These are phyloP conservation scores for Carassius carassius DNA, from an alignment of 2,113 vertebrate genomes.

Conservation along the genomic window DNA sequence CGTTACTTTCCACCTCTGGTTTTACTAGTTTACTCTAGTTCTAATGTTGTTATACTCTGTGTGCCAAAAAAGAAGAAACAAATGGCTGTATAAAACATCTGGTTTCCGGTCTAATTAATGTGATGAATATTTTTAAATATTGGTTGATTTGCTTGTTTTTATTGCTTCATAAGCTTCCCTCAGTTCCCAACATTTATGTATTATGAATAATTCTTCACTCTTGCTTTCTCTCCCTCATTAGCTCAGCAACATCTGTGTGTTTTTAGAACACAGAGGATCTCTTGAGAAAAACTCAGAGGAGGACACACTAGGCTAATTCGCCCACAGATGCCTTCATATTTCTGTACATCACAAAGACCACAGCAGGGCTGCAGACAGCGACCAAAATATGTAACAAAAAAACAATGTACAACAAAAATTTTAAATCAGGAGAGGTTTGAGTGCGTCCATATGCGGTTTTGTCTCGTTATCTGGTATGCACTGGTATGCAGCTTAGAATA, in stretches of 20 bases:
- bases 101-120: neutral
- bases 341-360: slow-evolving; percentile 14
- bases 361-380: slow-evolving; percentile 6
- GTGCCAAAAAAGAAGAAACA: neutral
- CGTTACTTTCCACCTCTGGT: too few species aligned
- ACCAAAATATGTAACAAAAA: neutral
- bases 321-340: slow-evolving; percentile 20
- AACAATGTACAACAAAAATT: neutral
- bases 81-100: neutral
- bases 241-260: slow-evolving; percentile 28
- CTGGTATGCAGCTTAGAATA: neutral
- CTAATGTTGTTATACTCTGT: neutral
- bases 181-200: slow-evolving; percentile 24
- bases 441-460: neutral
- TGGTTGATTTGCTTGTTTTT: slow-evolving; percentile 27
- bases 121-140: slow-evolving; percentile 28
- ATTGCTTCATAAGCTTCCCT: slow-evolving; percentile 22
- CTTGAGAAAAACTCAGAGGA: slow-evolving; percentile 25
- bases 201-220: slow-evolving; percentile 16
- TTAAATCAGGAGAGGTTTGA: neutral
- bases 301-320: slow-evolving; percentile 27
- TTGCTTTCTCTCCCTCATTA: slow-evolving; percentile 27
- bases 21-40: neutral
- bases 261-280: slow-evolving; percentile 35
- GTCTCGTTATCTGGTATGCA: neutral